Evolutionary conservation across 1,140 invertebrate species (phyloP).

Genomic region (Heliothis subflexa): DNA sequence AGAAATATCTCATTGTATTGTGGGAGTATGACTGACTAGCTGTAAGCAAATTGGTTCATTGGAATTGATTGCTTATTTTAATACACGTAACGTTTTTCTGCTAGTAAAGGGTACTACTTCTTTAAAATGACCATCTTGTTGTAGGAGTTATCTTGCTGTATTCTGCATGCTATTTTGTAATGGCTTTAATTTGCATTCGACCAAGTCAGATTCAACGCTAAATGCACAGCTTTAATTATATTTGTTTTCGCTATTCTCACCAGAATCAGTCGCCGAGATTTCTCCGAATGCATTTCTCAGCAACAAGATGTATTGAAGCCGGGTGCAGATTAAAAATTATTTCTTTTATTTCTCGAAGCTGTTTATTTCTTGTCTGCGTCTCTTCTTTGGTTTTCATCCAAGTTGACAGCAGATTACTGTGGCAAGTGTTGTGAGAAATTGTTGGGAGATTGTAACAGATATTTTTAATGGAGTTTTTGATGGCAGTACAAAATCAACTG

Average conservation of each 20-base stretch:
- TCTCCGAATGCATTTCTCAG: conserved; percentile 35
- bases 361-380: conserved; percentile 29
- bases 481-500: background rate
- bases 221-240: no score
- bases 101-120: no score
- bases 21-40: no score
- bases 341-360: conserved; percentile 36
- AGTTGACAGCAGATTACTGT: conserved; percentile 39
- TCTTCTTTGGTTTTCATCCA: conserved; percentile 11
- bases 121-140: no score
- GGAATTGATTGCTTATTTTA: no score
- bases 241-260: background rate
- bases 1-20: no score
- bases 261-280: conserved; percentile 41
- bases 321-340: conserved; percentile 49
- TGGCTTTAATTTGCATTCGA: no score
- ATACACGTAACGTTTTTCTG: no score
- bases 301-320: conserved; percentile 44
- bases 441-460: conserved; percentile 15
- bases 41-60: no score
- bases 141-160: no score
- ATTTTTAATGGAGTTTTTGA: conserved; percentile 19
- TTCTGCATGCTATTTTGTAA: no score
- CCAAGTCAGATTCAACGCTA: no score
- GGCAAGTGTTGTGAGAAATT: conserved; percentile 33